These are phyloP conservation scores for Chymomyza fuscimana DNA, from an alignment of 2,888 invertebrate genomes.

Conservation along the genomic window DNA sequence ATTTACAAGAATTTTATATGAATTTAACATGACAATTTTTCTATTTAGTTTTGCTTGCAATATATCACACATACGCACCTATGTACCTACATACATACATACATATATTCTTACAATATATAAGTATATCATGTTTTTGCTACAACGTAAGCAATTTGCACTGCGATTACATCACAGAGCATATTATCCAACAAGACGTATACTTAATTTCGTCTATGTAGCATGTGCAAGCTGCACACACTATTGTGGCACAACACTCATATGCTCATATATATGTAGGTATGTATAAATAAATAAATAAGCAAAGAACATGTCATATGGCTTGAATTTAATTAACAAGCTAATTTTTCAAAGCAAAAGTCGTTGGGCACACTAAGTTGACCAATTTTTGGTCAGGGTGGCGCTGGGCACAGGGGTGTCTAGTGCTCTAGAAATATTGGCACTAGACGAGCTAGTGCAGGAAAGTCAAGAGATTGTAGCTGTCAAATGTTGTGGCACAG, in stretches of 20 bases:
- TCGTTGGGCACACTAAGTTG: constrained; percentile 42
- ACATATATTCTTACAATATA: not conserved
- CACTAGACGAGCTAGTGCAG: not conserved
- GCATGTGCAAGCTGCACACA: not conserved
- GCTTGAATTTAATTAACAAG: constrained; percentile 74
- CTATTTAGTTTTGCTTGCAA: constrained; percentile 29
- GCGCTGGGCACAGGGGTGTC: not conserved
- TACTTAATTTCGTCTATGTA: not conserved
- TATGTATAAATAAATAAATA: constrained; percentile 2
- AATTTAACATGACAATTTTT: constrained; percentile 66
- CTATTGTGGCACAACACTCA: too few species aligned
- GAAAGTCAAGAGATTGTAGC: too few species aligned
- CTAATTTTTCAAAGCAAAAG: constrained; percentile 72
- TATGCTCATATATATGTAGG: too few species aligned
- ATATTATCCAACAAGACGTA: constrained; percentile 3
- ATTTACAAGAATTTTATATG: constrained; percentile 59
- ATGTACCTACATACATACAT: not conserved
- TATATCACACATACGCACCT: constrained; percentile 8
- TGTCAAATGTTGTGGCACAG: not conserved
- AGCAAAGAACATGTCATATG: constrained; percentile 59
- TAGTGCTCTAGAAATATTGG: not conserved
- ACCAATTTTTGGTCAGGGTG: not conserved
- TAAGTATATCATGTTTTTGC: constrained; percentile 39
- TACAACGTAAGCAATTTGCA: constrained; percentile 1
- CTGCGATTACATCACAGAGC: constrained; percentile 57